These are phyloP conservation scores for Brevimyrus niger DNA, from an alignment of 2,113 vertebrate species.

Conservation along the genomic window DNA sequence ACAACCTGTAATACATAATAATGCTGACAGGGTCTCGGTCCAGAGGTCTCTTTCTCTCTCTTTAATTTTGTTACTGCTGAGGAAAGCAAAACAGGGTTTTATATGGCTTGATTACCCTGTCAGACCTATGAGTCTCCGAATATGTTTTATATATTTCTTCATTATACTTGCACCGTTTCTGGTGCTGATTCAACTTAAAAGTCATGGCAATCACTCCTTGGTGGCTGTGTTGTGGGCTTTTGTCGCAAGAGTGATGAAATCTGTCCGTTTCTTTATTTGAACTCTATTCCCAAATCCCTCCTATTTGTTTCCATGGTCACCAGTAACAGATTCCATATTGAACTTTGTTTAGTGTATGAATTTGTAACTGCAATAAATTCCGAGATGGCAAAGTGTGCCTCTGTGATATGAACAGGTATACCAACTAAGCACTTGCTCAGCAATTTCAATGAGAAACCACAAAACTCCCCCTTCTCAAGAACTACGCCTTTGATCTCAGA, in stretches of 20 bases:
- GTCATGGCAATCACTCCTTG: background rate
- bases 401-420: background rate
- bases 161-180: background rate
- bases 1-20: background rate
- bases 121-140: background rate
- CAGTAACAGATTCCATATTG: background rate
- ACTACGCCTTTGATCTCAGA: background rate
- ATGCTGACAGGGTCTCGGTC: background rate
- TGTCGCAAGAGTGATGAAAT: conserved; percentile 5
- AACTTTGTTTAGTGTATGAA: background rate
- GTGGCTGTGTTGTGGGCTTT: background rate
- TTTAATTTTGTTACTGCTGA: conserved; percentile 16
- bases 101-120: conserved; percentile 9
- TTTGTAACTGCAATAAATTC: background rate
- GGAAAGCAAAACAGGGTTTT: conserved; percentile 8
- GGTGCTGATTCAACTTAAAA: background rate
- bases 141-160: conserved; percentile 11
- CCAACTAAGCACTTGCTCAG: background rate
- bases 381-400: background rate
- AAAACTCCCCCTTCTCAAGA: background rate
- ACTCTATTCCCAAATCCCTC: background rate
- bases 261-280: background rate
- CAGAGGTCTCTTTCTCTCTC: background rate
- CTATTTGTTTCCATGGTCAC: background rate
- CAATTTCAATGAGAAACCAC: background rate